These are phyloP conservation scores for Drosophila mercatorum DNA, from an alignment of 2,888 invertebrate species.

Conservation along the genomic window DNA sequence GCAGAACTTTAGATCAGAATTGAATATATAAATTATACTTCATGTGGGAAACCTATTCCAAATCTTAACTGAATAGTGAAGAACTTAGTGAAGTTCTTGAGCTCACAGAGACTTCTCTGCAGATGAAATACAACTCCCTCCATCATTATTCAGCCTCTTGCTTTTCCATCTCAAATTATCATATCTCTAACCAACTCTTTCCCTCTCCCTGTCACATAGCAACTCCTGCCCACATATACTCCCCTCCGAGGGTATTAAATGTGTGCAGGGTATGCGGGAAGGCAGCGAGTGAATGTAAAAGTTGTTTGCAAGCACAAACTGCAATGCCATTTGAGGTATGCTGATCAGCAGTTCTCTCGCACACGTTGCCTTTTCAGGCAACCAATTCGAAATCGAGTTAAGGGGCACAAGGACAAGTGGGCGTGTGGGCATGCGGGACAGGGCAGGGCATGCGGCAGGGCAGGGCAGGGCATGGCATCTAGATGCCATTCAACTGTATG, in stretches of 20 bases:
- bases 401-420: constrained; percentile 53
- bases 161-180: neutral
- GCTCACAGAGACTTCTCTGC: too few species aligned
- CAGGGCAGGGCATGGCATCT: neutral
- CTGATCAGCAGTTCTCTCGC: constrained; percentile 69
- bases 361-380: constrained; percentile 71
- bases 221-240: neutral
- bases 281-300: constrained; percentile 45
- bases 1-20: too few species aligned
- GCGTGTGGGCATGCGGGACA: neutral
- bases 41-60: too few species aligned
- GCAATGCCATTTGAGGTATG: constrained; percentile 67
- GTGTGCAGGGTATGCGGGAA: constrained; percentile 3
- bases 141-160: too few species aligned
- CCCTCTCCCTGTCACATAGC: too few species aligned
- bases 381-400: constrained; percentile 79
- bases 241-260: neutral
- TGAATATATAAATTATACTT: too few species aligned
- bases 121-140: too few species aligned
- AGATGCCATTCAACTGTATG: constrained; percentile 70
- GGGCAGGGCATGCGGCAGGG: neutral
- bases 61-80: too few species aligned
- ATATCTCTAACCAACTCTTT: neutral
- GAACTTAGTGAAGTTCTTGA: too few species aligned
- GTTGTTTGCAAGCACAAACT: constrained; percentile 49